phyloP scores from a whole-genome alignment of 2,888 invertebrate species.

The Perizoma affinitatum region DNA sequence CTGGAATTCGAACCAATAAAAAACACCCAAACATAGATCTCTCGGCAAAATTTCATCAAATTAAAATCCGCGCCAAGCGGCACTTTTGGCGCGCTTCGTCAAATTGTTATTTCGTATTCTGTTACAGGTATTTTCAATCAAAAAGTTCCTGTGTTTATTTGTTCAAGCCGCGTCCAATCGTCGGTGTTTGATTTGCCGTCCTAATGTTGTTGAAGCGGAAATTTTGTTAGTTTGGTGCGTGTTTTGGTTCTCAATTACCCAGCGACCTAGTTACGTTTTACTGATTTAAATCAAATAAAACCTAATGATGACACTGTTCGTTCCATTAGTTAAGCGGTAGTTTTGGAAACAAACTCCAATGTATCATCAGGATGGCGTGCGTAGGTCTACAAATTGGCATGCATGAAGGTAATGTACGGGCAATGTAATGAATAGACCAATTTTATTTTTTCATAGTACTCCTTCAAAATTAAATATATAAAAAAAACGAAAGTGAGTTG shows the following conservation, averaged over 20 bases:
- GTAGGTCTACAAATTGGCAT: too few species aligned
- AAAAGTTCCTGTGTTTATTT: conserved; percentile 43
- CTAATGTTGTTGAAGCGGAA: conserved; percentile 30
- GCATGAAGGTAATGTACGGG: too few species aligned
- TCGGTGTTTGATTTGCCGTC: conserved; percentile 39
- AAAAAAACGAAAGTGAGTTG: too few species aligned
- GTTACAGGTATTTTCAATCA: conserved; percentile 49
- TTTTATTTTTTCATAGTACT: too few species aligned
- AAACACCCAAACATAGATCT: conserved; percentile 42
- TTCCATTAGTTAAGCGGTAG: too few species aligned
- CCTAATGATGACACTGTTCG: not conserved
- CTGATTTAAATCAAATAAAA: conserved; percentile 5
- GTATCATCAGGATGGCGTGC: too few species aligned
- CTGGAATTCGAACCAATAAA: conserved; percentile 43
- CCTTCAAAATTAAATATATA: too few species aligned
- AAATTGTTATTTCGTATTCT: conserved; percentile 51
- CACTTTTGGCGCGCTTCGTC: conserved; percentile 50
- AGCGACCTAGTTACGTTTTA: conserved; percentile 10
- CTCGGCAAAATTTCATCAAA: conserved; percentile 55
- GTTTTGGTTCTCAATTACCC: conserved; percentile 19
- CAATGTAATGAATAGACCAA: too few species aligned
- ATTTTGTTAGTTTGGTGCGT: conserved; percentile 31
- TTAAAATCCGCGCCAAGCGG: conserved; percentile 54
- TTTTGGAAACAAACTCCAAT: too few species aligned
- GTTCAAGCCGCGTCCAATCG: conserved; percentile 34